These are phyloP conservation scores for Arctia plantaginis DNA, from an alignment of 2,888 invertebrate species.

Conservation along the genomic window DNA sequence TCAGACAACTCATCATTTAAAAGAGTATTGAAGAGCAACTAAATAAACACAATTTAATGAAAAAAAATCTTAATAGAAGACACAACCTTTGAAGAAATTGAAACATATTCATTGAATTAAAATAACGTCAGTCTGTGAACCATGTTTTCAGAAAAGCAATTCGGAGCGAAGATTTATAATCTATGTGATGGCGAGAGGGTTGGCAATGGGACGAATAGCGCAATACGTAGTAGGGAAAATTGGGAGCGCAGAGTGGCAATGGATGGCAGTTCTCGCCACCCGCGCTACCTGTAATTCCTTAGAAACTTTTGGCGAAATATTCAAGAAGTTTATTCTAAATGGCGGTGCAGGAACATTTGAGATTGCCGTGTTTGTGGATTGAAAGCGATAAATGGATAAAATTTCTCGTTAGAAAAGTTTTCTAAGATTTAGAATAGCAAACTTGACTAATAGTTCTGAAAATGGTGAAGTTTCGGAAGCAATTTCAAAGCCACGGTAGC, in stretches of 20 bases:
- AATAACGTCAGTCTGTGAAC: constrained; percentile 19
- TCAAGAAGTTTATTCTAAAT: constrained; percentile 23
- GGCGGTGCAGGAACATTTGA: constrained; percentile 1
- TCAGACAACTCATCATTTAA: constrained; percentile 8
- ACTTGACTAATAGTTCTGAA: neutral
- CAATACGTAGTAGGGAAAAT: neutral
- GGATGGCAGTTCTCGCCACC: neutral
- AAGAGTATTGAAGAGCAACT: constrained; percentile 22
- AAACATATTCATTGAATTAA: constrained; percentile 32
- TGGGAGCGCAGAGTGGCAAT: constrained; percentile 7
- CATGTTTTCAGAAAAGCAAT: constrained; percentile 20
- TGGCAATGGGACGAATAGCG: constrained; percentile 17
- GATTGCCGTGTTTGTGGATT: constrained; percentile 12
- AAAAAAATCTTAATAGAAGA: neutral
- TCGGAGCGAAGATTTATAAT: constrained; percentile 10
- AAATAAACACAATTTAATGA: constrained; percentile 16
- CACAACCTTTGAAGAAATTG: constrained; percentile 30
- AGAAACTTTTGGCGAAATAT: constrained; percentile 15
- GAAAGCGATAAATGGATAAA: constrained; percentile 16
- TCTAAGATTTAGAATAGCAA: neutral
- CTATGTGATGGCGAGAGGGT: constrained; percentile 15
- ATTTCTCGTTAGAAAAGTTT: constrained; percentile 15
- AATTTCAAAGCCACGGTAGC: neutral
- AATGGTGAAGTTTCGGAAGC: constrained; percentile 3
- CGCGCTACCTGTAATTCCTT: constrained; percentile 4